Conservation (phyloP, 2,797 vertebrate genomes). For the Tolypeutes matacus region DNA sequence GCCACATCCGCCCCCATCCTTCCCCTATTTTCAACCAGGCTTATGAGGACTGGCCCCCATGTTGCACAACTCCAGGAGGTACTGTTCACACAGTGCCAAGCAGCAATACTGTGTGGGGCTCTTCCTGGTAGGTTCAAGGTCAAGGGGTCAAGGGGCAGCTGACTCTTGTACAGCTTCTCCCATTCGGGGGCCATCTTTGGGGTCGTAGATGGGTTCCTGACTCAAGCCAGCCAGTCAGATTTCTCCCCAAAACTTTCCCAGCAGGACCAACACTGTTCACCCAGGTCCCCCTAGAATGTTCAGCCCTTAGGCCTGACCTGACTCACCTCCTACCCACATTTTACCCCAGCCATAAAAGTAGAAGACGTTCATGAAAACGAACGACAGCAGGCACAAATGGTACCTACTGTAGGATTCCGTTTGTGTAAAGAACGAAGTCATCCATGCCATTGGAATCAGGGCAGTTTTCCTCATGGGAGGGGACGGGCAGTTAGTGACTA, state of each 20-base stretch:
- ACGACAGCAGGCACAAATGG: background rate
- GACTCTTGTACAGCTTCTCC: background rate
- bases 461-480: background rate
- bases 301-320: background rate
- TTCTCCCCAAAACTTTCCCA: background rate
- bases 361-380: background rate
- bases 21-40: background rate
- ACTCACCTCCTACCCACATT: background rate
- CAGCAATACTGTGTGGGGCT: too few species aligned
- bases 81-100: accelerated
- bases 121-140: background rate
- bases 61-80: background rate
- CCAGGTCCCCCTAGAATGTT: background rate
- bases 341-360: background rate
- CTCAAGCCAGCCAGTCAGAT: background rate
- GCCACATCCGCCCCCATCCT: too few species aligned
- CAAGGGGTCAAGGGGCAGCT: background rate
- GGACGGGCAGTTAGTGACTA: background rate
- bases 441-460: background rate
- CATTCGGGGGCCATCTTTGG: background rate
- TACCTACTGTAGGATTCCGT: accelerated
- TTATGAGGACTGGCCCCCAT: background rate
- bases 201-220: background rate
- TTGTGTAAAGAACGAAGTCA: background rate
- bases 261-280: accelerated